Evolutionary conservation across 2,888 invertebrate genomes (phyloP).

Genomic region (Lissonota sp.): DNA sequence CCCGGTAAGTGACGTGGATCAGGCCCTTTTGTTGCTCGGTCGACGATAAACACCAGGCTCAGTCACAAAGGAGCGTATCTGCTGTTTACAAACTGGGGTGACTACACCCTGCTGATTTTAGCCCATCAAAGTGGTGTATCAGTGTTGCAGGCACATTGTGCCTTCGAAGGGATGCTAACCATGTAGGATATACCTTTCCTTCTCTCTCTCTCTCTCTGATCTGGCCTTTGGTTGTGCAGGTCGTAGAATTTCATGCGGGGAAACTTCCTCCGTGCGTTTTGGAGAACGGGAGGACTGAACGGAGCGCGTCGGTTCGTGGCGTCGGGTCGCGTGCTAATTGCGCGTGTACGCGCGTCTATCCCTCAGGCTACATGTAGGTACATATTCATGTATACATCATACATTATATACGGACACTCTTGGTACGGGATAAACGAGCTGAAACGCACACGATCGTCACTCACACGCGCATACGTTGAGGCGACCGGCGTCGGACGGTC

Average conservation of each 20-base stretch:
- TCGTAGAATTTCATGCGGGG: constrained; percentile 22
- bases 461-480: not conserved
- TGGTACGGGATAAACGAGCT: constrained; percentile 39
- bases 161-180: too few relatives aligned
- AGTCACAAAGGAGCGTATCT: too few relatives aligned
- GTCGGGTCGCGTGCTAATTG: constrained; percentile 71
- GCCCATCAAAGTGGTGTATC: too few relatives aligned
- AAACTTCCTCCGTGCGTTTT: not conserved
- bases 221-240: not conserved
- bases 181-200: not conserved
- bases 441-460: constrained; percentile 57
- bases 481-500: constrained; percentile 53
- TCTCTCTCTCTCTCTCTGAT: not conserved
- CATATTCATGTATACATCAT: constrained; percentile 29
- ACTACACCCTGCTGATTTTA: too few relatives aligned
- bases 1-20: too few relatives aligned
- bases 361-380: constrained; percentile 32
- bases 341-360: constrained; percentile 65
- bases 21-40: too few relatives aligned
- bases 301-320: constrained; percentile 62
- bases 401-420: constrained; percentile 5
- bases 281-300: constrained; percentile 57
- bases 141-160: too few relatives aligned
- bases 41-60: too few relatives aligned
- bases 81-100: too few relatives aligned